Evolutionary conservation across 2,888 invertebrate genomes (phyloP).

Genomic region (Tetrapedia diversipes): DNA sequence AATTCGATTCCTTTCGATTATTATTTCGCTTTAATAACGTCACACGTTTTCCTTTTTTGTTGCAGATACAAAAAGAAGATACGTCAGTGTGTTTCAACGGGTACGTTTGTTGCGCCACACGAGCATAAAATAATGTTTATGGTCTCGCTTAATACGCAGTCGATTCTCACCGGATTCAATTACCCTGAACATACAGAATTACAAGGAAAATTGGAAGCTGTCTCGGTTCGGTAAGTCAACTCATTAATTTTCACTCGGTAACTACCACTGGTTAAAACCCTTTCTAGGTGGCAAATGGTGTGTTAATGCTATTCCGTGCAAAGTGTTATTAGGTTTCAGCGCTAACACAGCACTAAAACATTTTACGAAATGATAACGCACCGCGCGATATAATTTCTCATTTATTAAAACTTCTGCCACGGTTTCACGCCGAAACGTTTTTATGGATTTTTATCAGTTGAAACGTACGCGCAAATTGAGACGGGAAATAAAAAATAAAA

Average conservation of each 20-base stretch:
- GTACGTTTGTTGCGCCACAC: no score
- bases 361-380: constrained; percentile 15
- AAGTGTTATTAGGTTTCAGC: constrained; percentile 47
- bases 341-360: constrained; percentile 27
- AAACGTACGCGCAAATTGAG: no score
- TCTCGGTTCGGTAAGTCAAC: constrained; percentile 51
- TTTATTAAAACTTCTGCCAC: constrained; percentile 4
- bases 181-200: constrained; percentile 48
- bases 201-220: constrained; percentile 41
- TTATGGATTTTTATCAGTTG: no score
- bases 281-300: constrained; percentile 43
- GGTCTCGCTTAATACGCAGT: not conserved
- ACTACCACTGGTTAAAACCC: constrained; percentile 48
- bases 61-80: no score
- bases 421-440: no score
- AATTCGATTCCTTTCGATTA: no score
- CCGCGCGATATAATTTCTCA: not conserved
- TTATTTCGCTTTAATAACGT: no score
- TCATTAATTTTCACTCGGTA: constrained; percentile 58
- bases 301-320: constrained; percentile 50
- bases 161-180: constrained; percentile 32
- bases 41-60: no score
- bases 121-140: not conserved
- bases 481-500: not conserved
- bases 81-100: no score